Base-by-base conservation (phyloP, 2,113 vertebrate genomes). In the Lanius collurio region DNA sequence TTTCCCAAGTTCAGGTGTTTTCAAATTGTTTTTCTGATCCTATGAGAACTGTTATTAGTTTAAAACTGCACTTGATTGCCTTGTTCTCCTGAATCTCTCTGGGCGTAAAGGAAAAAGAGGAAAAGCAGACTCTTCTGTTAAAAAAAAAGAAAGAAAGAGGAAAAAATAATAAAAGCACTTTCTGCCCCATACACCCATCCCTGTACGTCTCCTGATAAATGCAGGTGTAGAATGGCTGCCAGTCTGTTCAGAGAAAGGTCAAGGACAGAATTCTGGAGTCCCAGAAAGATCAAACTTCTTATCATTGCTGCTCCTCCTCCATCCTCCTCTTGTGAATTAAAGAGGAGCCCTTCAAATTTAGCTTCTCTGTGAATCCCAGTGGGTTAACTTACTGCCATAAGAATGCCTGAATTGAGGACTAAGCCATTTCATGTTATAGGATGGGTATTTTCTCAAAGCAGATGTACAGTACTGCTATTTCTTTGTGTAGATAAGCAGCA, bases 401-500 rank as follows among this genome's bases (percentile, higher is more conserved):
- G 55, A 93, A 71, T 70, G 60, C 81, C 75, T 93, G 87, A 77
- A 62, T 89, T 83, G 92, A 94, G 69, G 92, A 85, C 62, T 78
- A 49, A 93, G 60, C 94, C 81, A 49, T 91, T 95, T 94, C 92
- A 50, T 50, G 35, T 57, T 83, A 62, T 76, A 73, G 68, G 86
- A 82, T 87, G 90, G 87, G 73, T 31, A 80, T 92, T 68, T 96
- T 87, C 83, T 93, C 60, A 69, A 70, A 92, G 73, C 68, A 94
- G 62, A 27, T 87, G 37, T 55, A 81, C 60, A 94, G 44, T 57
- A 67, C 71, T 95, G 83, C 64, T 80, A 1, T 93, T 90, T 93
- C 53, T 86, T 82, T 67, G 74, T 94, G 50, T 73, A 88, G 69
- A 60, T 52, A 89, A 87, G 81, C 57, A 83, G 81, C 75, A 91